Percentiles rank a stretch among this genome's conserved stretches.
Evolutionary conservation across 2,888 invertebrate genomes (phyloP).

Genomic region (Metallyticus violacea): DNA sequence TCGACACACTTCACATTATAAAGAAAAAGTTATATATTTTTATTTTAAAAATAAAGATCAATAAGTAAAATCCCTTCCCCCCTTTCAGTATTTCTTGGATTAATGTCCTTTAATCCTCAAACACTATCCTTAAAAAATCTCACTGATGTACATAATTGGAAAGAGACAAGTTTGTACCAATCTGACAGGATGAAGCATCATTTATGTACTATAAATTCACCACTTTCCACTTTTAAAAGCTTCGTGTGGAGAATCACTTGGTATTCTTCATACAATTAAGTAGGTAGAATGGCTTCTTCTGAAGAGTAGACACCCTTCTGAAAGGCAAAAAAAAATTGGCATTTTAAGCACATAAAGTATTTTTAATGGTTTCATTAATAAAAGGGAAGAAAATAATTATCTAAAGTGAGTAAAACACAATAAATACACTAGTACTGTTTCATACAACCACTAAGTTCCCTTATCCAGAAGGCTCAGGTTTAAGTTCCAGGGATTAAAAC

Average conservation of each 20-base stretch:
- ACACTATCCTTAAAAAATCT: background rate
- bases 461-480: no score
- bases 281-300: slow-evolving; percentile 25
- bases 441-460: no score
- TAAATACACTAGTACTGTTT: no score
- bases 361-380: no score
- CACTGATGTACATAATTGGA: background rate
- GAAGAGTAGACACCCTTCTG: slow-evolving; percentile 21
- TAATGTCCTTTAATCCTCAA: background rate
- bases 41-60: slow-evolving; percentile 7
- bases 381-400: no score
- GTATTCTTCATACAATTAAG: slow-evolving; percentile 1
- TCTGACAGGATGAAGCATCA: background rate
- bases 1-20: background rate
- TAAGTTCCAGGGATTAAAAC: no score
- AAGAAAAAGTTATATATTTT: background rate
- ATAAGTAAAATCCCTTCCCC: background rate
- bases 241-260: background rate
- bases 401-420: no score
- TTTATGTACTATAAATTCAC: background rate
- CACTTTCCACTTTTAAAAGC: background rate
- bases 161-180: background rate
- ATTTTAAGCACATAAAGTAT: background rate
- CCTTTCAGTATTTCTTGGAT: background rate
- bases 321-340: background rate